These are phyloP conservation scores for Tretioscincus oriximinensis DNA, from an alignment of 2,113 vertebrate genomes.

Conservation along the genomic window DNA sequence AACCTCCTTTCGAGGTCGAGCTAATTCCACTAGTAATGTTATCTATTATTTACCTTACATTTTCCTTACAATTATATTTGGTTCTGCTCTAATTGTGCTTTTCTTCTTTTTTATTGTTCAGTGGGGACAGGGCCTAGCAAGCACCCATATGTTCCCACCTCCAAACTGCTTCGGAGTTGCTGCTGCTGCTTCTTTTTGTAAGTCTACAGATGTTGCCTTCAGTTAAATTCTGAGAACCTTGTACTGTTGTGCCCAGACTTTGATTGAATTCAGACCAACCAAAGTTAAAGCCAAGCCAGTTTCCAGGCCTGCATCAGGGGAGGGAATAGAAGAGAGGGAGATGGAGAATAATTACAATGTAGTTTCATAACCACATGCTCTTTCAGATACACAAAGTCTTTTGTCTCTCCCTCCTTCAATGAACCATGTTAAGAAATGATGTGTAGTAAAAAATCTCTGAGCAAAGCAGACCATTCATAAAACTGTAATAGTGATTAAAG, in stretches of 20 bases:
- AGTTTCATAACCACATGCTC: conserved; percentile 31
- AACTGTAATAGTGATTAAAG: conserved; percentile 56
- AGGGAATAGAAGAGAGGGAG: not conserved
- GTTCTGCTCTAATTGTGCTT: no score
- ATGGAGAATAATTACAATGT: conserved; percentile 21
- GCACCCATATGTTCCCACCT: no score
- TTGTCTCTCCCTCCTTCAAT: conserved; percentile 35
- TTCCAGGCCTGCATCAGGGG: not conserved
- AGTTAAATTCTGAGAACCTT: not conserved
- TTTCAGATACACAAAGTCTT: conserved; percentile 50
- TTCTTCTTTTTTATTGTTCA: no score
- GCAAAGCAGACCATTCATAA: conserved; percentile 61
- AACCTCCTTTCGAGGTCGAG: no score
- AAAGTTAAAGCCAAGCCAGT: not conserved
- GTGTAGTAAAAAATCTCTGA: conserved; percentile 55
- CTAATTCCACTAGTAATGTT: no score
- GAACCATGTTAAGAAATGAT: conserved; percentile 54
- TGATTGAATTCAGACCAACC: conserved; percentile 7
- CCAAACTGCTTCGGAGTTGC: no score
- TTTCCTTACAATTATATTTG: no score
- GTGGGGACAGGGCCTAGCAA: no score
- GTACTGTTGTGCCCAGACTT: not conserved
- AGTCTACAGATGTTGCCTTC: not conserved
- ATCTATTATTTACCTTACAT: no score
- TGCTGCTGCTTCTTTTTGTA: no score